phyloP scores from a whole-genome alignment of 2,113 vertebrate genomes.

The Myxocyprinus asiaticus region DNA sequence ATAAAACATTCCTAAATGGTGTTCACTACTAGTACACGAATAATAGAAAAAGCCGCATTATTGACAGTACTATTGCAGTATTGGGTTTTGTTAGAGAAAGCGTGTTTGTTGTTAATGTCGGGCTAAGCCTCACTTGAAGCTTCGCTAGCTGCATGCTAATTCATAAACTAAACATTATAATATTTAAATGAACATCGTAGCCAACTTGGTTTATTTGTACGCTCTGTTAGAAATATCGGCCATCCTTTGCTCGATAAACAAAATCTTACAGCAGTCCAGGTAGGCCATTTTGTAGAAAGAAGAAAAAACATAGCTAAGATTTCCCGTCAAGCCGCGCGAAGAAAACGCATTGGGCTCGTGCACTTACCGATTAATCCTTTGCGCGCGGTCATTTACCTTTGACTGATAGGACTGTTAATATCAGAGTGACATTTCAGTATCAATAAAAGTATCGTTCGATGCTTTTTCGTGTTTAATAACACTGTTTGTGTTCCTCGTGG shows the following conservation, averaged over 20 bases:
- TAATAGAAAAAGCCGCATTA: background rate
- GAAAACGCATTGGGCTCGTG: slow-evolving; percentile 14
- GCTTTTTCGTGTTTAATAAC: background rate
- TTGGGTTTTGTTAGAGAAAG: background rate
- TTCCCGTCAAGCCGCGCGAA: background rate
- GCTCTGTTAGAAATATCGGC: background rate
- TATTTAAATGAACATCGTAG: background rate
- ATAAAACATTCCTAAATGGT: too few relatives aligned
- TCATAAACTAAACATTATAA: background rate
- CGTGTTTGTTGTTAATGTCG: background rate
- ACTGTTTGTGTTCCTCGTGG: background rate
- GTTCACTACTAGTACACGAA: background rate
- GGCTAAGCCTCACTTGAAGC: background rate
- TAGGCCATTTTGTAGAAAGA: background rate
- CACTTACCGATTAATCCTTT: slow-evolving; percentile 24
- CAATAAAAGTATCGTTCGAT: background rate
- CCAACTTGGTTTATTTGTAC: background rate
- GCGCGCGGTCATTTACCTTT: background rate
- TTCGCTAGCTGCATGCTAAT: slow-evolving; percentile 23
- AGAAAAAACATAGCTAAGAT: background rate
- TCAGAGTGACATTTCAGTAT: too few relatives aligned
- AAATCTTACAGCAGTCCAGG: background rate
- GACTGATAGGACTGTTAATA: background rate
- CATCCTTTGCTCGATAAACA: background rate
- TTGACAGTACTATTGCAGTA: background rate